phyloP scores from a whole-genome alignment of 2,888 invertebrate genomes.

The Callinectes sapidus region DNA sequence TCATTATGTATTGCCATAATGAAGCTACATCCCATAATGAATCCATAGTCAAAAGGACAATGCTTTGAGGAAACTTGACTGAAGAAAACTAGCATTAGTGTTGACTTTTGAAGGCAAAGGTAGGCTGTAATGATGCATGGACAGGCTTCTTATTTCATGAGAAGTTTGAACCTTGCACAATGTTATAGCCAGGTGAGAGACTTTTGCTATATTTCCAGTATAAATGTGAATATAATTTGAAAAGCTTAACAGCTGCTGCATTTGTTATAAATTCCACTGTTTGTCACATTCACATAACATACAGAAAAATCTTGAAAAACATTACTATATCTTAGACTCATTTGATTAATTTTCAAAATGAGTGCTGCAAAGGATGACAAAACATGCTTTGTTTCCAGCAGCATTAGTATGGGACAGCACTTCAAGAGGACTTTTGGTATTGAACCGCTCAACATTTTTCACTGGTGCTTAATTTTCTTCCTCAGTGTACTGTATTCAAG shows the following conservation, averaged over 20 bases:
- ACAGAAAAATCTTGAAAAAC: neutral
- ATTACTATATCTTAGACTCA: neutral
- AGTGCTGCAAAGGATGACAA: neutral
- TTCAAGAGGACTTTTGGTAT: slow-evolving; percentile 32
- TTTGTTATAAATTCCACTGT: neutral
- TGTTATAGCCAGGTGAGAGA: neutral
- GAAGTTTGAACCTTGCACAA: neutral
- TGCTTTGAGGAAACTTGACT: neutral
- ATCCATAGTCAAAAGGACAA: neutral
- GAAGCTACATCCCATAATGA: neutral
- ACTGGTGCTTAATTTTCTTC: slow-evolving; percentile 31
- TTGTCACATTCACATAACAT: neutral
- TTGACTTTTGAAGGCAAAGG: neutral
- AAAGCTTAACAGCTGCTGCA: neutral
- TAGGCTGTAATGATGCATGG: neutral
- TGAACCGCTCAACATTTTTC: slow-evolving; percentile 19
- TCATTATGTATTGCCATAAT: neutral
- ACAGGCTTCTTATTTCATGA: neutral
- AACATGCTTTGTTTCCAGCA: neutral
- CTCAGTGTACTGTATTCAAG: slow-evolving; percentile 27
- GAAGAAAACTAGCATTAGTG: neutral
- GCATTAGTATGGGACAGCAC: neutral
- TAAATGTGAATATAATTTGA: neutral
- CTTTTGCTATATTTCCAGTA: neutral
- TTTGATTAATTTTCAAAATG: neutral